Percentiles rank a stretch among this genome's conserved stretches.
Conservation (phyloP, 2,888 invertebrate genomes). For the Dasypogon diadema region DNA sequence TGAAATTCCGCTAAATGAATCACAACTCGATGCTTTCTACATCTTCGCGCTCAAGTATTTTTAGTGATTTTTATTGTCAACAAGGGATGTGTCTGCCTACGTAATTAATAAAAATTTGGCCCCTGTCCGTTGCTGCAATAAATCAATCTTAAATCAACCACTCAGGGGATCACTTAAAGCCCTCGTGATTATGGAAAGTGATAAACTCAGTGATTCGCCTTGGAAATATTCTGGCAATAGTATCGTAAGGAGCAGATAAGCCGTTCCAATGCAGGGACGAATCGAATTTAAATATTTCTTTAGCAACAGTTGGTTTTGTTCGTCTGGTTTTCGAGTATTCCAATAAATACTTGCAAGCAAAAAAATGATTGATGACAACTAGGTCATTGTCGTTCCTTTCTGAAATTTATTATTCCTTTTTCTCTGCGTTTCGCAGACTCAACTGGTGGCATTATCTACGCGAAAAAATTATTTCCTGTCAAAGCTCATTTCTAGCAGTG, state of each 20-base stretch:
- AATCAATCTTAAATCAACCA: constrained; percentile 24
- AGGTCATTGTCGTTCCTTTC: not conserved
- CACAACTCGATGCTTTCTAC: constrained; percentile 60
- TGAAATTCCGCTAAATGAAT: constrained; percentile 68
- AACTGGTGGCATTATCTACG: not conserved
- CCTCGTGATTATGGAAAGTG: not conserved
- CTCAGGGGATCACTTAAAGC: not conserved
- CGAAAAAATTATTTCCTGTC: too few relatives aligned
- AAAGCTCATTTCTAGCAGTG: too few relatives aligned
- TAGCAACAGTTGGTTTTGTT: not conserved
- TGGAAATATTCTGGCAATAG: not conserved
- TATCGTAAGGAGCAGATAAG: not conserved
- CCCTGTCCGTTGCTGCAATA: constrained; percentile 10
- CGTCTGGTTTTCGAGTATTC: too few relatives aligned
- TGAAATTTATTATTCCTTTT: not conserved
- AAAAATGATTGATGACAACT: constrained; percentile 10
- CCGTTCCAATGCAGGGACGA: not conserved
- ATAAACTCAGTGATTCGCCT: not conserved
- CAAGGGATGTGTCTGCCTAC: constrained; percentile 18
- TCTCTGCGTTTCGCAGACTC: not conserved
- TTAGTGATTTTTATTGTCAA: constrained; percentile 43
- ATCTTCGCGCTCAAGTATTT: constrained; percentile 2
- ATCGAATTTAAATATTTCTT: not conserved
- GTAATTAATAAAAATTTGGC: constrained; percentile 37
- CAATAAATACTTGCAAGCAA: not conserved